Percentiles rank a stretch among this genome's conserved stretches.
phyloP scores from a whole-genome alignment of 92 coral and sea anemone genomes.

The Anthopleura xanthogrammica region DNA sequence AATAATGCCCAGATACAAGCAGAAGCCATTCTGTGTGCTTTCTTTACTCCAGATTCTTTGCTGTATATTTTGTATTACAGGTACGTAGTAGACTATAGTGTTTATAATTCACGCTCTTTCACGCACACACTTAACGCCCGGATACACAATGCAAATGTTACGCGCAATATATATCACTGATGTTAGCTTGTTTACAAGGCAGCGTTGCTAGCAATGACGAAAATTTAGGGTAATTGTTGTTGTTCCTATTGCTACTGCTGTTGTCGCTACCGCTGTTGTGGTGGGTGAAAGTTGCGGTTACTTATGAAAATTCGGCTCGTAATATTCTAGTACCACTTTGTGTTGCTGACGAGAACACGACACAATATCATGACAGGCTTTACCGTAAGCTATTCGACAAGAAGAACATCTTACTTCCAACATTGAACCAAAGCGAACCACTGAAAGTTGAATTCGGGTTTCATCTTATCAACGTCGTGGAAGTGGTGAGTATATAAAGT shows the following conservation, averaged over 20 bases:
- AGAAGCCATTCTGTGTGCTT: neutral
- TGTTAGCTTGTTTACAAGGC: too few relatives aligned
- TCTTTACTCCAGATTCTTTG: neutral
- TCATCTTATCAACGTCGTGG: constrained; percentile 81
- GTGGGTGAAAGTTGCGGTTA: neutral
- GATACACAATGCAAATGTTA: too few relatives aligned
- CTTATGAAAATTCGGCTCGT: neutral
- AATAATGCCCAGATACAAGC: neutral
- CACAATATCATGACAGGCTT: neutral
- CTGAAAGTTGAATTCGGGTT: constrained; percentile 57
- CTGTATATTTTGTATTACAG: neutral
- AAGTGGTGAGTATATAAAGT: constrained; percentile 59
- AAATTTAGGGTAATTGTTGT: too few relatives aligned
- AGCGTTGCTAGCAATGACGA: too few relatives aligned
- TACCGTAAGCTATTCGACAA: neutral
- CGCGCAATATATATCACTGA: too few relatives aligned
- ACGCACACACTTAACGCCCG: too few relatives aligned
- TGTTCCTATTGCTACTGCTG: too few relatives aligned
- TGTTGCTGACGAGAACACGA: neutral
- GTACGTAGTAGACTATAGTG: neutral
- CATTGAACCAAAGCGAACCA: neutral
- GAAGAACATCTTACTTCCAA: neutral
- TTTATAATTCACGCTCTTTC: neutral
- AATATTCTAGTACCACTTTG: neutral
- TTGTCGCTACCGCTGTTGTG: too few relatives aligned